Percentiles rank a stretch among this genome's conserved stretches.
Evolutionary conservation across 2,113 vertebrate genomes (phyloP).

Genomic region (Diadophis punctatus): DNA sequence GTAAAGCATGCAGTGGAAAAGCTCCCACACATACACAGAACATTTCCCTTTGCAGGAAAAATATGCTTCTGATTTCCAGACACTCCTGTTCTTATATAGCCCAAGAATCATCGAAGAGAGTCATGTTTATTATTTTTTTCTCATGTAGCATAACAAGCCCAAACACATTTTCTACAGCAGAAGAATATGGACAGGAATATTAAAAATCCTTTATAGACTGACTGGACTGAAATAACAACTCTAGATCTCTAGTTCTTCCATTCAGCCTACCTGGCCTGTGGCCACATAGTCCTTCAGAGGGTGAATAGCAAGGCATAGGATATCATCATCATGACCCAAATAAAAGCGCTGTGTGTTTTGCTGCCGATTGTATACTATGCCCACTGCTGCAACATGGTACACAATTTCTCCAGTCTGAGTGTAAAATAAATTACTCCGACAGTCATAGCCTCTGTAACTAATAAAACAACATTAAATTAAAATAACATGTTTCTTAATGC

Average conservation of each 20-base stretch:
- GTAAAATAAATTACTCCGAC: constrained; percentile 96
- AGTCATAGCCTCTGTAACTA: constrained; percentile 96
- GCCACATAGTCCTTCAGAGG: constrained; percentile 96
- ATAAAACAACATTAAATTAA: constrained; percentile 1
- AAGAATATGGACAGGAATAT: constrained; percentile 1
- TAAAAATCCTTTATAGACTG: background rate
- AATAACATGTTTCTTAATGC: background rate
- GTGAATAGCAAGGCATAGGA: constrained; percentile 94
- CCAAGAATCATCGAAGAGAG: background rate
- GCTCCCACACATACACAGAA: background rate
- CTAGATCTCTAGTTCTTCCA: background rate
- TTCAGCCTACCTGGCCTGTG: constrained; percentile 87
- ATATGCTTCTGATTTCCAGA: constrained; percentile 12
- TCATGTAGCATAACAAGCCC: background rate
- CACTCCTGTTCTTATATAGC: constrained; percentile 1
- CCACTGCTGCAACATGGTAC: constrained; percentile 95
- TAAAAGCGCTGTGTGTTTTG: constrained; percentile 97
- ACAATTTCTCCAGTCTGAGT: constrained; percentile 97
- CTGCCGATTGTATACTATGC: constrained; percentile 94
- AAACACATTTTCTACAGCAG: background rate
- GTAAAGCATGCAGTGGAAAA: background rate
- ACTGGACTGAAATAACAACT: background rate
- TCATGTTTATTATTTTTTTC: constrained; percentile 29
- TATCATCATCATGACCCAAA: constrained; percentile 93
- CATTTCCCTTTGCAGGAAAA: background rate